Evolutionary conservation across 1,140 invertebrate species (phyloP), one percentile per base, ranked within the genome.

Genomic region (Pinna nobilis): DNA sequence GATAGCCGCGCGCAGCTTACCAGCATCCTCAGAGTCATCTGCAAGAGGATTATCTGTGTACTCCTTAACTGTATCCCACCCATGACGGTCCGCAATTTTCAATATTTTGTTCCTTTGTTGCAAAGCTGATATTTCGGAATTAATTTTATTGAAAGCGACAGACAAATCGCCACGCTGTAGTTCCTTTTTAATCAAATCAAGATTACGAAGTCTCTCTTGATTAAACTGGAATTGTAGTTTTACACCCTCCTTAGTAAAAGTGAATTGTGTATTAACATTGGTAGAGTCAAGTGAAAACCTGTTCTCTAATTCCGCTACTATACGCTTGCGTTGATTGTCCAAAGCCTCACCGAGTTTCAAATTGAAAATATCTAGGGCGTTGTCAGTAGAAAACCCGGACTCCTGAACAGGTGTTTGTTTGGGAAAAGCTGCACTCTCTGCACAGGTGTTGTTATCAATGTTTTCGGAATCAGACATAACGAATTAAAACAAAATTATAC

Each of bases 81-180:
- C 64, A 32, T 73, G 53, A 5, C 55, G 59, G 18, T 73, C 71
- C 5, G 64, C 71, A 15, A 67, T 73, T 4, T 39, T 63, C 0
- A 65, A 33, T 4, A 72, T 32, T 57, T 72, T 72, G 32, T 72
- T 72, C 4, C 70, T 35, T 3, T 73, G 61, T 5, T n/a, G 15
- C 13, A 70, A 23, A 49, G 44, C n/a, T 33, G 47, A 11, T n/a
- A 49, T 70, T 32, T 72, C 51, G 18, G 47, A 30, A 3, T 20
- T 11, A 35, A 73, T 33, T 15, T 59, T 41, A 23, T 47, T 30
- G 3, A 33, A n/a, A 11, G 15, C 30, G 6, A 30, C 35, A 1
- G 33, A 20, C n/a, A 33, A n/a, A 11, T 59, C 25, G 11, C 13
- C 25, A 15, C 18, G 49, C 7, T 15, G 44, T 6, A 64, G 7